These are phyloP conservation scores for Trigoniulus corallinus DNA, from an alignment of 1,140 invertebrate species.

Conservation along the genomic window DNA sequence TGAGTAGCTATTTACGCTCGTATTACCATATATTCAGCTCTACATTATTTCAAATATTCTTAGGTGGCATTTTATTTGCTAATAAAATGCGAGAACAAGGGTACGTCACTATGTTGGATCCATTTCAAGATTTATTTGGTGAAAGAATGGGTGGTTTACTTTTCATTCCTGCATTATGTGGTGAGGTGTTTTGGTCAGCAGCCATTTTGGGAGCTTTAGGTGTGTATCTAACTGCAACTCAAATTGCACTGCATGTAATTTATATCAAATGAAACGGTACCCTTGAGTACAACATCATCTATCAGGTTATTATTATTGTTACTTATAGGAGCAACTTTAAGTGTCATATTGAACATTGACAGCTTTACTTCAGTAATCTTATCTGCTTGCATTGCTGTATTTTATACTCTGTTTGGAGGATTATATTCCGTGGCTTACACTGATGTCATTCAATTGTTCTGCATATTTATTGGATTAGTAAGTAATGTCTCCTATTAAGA, in stretches of 20 bases:
- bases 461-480: slow-evolving; percentile 89
- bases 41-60: slow-evolving; percentile 2
- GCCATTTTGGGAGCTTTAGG: slow-evolving; percentile 89
- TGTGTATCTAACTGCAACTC: slow-evolving; percentile 21
- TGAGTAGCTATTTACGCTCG: neutral
- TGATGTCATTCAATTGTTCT: slow-evolving; percentile 96
- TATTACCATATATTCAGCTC: neutral
- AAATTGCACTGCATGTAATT: neutral
- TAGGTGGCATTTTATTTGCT: slow-evolving; percentile 93
- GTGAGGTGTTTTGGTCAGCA: slow-evolving; percentile 95
- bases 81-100: slow-evolving; percentile 93
- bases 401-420: slow-evolving; percentile 95
- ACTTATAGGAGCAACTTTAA: slow-evolving; percentile 64
- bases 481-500: slow-evolving; percentile 20
- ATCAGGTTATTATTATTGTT: too few relatives aligned
- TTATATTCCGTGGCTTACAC: slow-evolving; percentile 97
- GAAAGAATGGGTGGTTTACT: slow-evolving; percentile 90
- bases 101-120: slow-evolving; percentile 98
- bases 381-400: slow-evolving; percentile 86
- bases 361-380: slow-evolving; percentile 81
- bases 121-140: slow-evolving; percentile 88
- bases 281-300: too few relatives aligned
- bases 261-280: neutral
- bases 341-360: slow-evolving; percentile 92
- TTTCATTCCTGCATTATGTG: slow-evolving; percentile 88